phyloP scores from a whole-genome alignment of 2,888 invertebrate genomes.

The Temnothorax rugatulus region DNA sequence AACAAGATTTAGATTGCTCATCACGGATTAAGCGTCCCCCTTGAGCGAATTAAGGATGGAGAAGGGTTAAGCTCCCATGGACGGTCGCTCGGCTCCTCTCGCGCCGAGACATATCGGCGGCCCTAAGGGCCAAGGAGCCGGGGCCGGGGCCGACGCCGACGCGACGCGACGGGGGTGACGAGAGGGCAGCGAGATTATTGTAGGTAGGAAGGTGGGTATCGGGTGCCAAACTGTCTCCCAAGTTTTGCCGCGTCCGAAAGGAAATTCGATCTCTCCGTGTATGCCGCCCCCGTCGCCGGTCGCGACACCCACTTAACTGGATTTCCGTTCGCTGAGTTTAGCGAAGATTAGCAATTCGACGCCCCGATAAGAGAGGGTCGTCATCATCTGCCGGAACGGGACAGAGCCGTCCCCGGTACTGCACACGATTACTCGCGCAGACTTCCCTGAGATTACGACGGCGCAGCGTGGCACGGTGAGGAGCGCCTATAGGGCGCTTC shows the following conservation, averaged over 20 bases:
- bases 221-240: slow-evolving; percentile 67
- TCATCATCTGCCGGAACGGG: slow-evolving; percentile 33
- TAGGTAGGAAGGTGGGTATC: slow-evolving; percentile 53
- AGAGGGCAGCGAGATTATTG: slow-evolving; percentile 48
- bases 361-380: slow-evolving; percentile 63
- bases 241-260: slow-evolving; percentile 69
- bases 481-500: slow-evolving; percentile 1
- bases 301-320: slow-evolving; percentile 76
- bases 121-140: not conserved
- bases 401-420: slow-evolving; percentile 20
- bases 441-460: slow-evolving; percentile 50
- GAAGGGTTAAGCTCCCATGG: slow-evolving; percentile 21
- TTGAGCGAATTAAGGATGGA: slow-evolving; percentile 13
- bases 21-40: slow-evolving; percentile 20
- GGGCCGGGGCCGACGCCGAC: too few species aligned
- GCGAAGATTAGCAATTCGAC: slow-evolving; percentile 77
- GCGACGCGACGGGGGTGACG: not conserved
- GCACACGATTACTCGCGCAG: slow-evolving; percentile 51
- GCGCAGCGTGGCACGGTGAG: not conserved
- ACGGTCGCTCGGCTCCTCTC: not conserved
- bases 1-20: slow-evolving; percentile 36
- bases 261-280: slow-evolving; percentile 69
- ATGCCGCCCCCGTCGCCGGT: slow-evolving; percentile 63
- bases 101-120: slow-evolving; percentile 8
- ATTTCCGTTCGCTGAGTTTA: slow-evolving; percentile 75